Evolutionary conservation across 2,113 vertebrate species (phyloP), one percentile per base, ranked within the genome.

Genomic region (Hypanus sabinus): DNA sequence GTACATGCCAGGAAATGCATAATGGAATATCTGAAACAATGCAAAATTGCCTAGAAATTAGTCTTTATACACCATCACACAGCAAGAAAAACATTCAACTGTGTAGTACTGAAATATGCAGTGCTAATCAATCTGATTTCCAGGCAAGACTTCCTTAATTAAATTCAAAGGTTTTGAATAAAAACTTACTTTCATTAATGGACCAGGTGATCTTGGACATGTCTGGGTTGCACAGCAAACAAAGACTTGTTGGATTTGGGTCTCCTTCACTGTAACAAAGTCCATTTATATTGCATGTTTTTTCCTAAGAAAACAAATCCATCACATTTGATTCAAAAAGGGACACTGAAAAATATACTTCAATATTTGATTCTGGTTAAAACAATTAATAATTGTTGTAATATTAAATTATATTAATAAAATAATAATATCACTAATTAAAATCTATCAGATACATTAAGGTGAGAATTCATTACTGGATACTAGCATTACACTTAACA

Each of bases 281-380:
- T 83, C 97, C 96, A 0, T 97, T 97, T 85, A 97, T 96, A 95
- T 95, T 97, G 38, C 96, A 97, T 0, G 96, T 96, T 94, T 90
- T 95, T 94, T 97, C 96, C 97, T 97, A 95, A 5, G 36, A 24
- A 73, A 38, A 46, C 18, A 73, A 73, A 73, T 73, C 71, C 20
- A 73, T 73, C 22, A 24, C 71, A 73, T 73, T 22, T 73, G 71
- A 20, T 30, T 2, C 27, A 22, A 55, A 27, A 30, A 93, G 33
- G 33, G 24, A 30, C 18, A 55, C 27, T 55, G 36, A 90, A 90
- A 65, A 30, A 65, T 33, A 33, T 2, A 68, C 12, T 65, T n/a
- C n/a, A 65, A 65, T 14, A 90, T 65, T 65, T 65, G 30, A 90
- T 90, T n/a, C 65, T 33, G 5, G 20, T 90, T 30, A 90, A 30